phyloP scores from a whole-genome alignment of 2,113 vertebrate genomes.

The Saccopteryx bilineata region DNA sequence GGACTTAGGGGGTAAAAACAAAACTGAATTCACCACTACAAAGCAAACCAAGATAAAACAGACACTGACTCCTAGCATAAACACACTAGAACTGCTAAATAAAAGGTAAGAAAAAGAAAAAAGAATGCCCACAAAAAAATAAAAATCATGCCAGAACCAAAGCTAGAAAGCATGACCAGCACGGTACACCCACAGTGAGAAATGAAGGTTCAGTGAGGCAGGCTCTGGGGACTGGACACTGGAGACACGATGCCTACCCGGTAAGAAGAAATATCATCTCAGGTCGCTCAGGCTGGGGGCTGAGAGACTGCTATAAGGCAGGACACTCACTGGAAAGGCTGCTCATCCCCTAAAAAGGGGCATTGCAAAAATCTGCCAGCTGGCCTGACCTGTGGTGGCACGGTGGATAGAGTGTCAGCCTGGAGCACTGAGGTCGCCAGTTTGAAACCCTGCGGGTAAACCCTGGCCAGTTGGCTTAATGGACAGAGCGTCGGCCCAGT shows the following conservation, averaged over 20 bases:
- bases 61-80: not conserved
- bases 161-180: not conserved
- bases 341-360: not conserved
- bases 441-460: too few relatives aligned
- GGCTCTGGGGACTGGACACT: not conserved
- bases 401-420: too few relatives aligned
- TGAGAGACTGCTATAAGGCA: not conserved
- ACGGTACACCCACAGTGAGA: not conserved
- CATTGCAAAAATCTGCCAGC: slow-evolving; percentile 1
- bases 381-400: not conserved
- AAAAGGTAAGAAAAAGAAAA: not conserved
- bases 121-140: slow-evolving; percentile 8
- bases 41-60: slow-evolving; percentile 2
- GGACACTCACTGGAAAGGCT: not conserved
- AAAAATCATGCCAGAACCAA: slow-evolving; percentile 9
- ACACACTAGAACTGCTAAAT: not conserved
- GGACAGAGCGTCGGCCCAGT: too few relatives aligned
- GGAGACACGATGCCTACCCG: not conserved
- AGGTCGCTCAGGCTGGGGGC: not conserved
- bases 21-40: not conserved
- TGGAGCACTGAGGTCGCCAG: too few relatives aligned
- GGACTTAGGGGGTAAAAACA: not conserved
- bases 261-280: not conserved
- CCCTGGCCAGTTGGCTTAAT: too few relatives aligned
- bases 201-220: not conserved